phyloP scores from a whole-genome alignment of 30 jellyfish, hydroid and myxozoan genomes.

The Cassiopea andromeda region DNA sequence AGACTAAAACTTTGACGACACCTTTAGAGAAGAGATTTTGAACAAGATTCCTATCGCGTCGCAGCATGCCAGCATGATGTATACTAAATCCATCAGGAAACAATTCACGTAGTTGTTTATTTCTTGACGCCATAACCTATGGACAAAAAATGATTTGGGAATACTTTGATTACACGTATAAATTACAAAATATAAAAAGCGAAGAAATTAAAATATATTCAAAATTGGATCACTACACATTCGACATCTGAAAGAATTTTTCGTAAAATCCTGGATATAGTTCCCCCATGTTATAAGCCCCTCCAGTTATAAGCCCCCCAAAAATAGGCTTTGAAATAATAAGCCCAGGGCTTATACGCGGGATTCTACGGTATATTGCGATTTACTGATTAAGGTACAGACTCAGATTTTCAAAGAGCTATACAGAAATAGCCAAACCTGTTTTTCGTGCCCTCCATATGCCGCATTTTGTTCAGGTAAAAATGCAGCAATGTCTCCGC shows the following conservation, averaged over 20 bases:
- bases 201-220: too few species aligned
- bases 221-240: too few species aligned
- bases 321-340: slow-evolving; percentile 3
- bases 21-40: slow-evolving; percentile 91
- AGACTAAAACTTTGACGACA: slow-evolving; percentile 91
- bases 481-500: slow-evolving; percentile 78
- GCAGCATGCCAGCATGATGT: slow-evolving; percentile 99
- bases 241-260: too few species aligned
- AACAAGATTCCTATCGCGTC: slow-evolving; percentile 89
- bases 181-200: too few species aligned
- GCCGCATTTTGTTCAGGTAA: slow-evolving; percentile 86
- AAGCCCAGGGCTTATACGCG: not conserved
- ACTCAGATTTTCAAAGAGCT: not conserved
- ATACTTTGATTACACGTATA: not conserved
- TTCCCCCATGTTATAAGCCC: not conserved
- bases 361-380: not conserved
- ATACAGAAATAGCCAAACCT: slow-evolving; percentile 34
- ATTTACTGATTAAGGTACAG: not conserved
- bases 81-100: slow-evolving; percentile 98
- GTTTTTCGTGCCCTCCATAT: slow-evolving; percentile 79
- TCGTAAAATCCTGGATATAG: not conserved
- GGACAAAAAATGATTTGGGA: not conserved
- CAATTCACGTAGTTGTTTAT: slow-evolving; percentile 86
- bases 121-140: slow-evolving; percentile 87
- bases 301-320: slow-evolving; percentile 28